Conservation (phyloP, 2,888 invertebrate species). For the Choristoneura rosaceana region DNA sequence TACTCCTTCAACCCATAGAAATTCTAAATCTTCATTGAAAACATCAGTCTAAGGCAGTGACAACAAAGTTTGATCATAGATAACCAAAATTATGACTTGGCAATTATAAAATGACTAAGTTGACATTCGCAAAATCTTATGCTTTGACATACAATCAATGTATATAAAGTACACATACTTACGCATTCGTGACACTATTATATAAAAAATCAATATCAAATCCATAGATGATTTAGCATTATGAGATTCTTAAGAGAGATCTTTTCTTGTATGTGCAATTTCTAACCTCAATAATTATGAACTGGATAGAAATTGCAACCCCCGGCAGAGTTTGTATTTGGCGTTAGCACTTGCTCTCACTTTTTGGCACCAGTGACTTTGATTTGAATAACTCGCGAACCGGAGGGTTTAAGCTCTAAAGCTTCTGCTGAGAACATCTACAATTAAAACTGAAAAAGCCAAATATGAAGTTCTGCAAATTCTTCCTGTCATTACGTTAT, state of each 20-base stretch:
- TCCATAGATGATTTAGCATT: conserved; percentile 44
- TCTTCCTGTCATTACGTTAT: conserved; percentile 13
- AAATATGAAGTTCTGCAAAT: conserved; percentile 14
- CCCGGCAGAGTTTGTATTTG: conserved; percentile 19
- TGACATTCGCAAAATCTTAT: conserved; percentile 25
- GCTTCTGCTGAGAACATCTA: conserved; percentile 18
- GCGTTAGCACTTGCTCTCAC: conserved; percentile 20
- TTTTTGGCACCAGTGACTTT: conserved; percentile 38
- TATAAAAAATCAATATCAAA: conserved; percentile 40
- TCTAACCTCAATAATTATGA: conserved; percentile 23
- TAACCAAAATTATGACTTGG: conserved; percentile 41
- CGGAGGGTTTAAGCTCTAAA: conserved; percentile 10
- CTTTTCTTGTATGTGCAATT: conserved; percentile 46
- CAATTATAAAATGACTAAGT: conserved; percentile 35
- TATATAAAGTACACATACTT: conserved; percentile 16
- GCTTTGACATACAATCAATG: conserved; percentile 27
- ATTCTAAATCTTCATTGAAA: conserved; percentile 67
- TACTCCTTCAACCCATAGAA: conserved; percentile 73
- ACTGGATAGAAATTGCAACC: conserved; percentile 17
- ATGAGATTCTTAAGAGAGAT: conserved; percentile 63
- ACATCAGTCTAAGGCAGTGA: conserved; percentile 84
- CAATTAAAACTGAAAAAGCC: neutral
- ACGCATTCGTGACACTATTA: conserved; percentile 38
- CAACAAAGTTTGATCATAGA: conserved; percentile 69
- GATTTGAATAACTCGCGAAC: neutral